Evolutionary conservation across 2,888 invertebrate genomes (phyloP), one percentile per base, ranked within the genome.

Genomic region (Frankliniella fusca): DNA sequence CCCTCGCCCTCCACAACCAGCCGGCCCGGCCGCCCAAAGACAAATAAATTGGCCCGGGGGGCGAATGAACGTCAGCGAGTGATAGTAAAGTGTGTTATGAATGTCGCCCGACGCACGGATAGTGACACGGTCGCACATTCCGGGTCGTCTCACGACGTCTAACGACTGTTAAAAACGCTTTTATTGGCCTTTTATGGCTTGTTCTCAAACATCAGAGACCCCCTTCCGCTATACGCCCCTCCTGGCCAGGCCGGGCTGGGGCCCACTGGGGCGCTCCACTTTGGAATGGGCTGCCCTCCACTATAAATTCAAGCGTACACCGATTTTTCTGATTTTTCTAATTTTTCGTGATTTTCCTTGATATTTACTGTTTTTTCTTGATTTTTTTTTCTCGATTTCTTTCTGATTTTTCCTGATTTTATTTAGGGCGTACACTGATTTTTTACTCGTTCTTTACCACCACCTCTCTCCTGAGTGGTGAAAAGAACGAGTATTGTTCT

Each of bases 61-160:
- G 70, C 70, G 27, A 18, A 61, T 61, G 61, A 61, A 61, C 61
- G 61, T 61, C 61, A 61, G 23, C 23, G 23, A 27, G 61, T 61
- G 61, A 61, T 76, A 76, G 23, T 76, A 76, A 76, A 76, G 70
- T 76, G 70, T 76, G 70, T 76, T 76, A 76, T 76, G 70, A 27
- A 76, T 76, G 70, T 76, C 70, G 61, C 70, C 70, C 70, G 23
- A 23, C 20, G 61, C 61, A 38, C 38, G 38, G 54, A 23, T 23
- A 76, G 70, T 76, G 70, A 76, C 70, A 76, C 70, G 70, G 70
- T 76, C 70, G 70, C 70, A 76, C 70, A 76, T 76, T 76, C 70
- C 70, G 70, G 70, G 10, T 27, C 70, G 27, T 76, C 70, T 76
- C 12, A 76, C 70, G 70, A 76, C 70, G 27, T 76, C 70, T 76